Conservation (phyloP, 2,797 vertebrate species). For the Chrysolophus pictus region DNA sequence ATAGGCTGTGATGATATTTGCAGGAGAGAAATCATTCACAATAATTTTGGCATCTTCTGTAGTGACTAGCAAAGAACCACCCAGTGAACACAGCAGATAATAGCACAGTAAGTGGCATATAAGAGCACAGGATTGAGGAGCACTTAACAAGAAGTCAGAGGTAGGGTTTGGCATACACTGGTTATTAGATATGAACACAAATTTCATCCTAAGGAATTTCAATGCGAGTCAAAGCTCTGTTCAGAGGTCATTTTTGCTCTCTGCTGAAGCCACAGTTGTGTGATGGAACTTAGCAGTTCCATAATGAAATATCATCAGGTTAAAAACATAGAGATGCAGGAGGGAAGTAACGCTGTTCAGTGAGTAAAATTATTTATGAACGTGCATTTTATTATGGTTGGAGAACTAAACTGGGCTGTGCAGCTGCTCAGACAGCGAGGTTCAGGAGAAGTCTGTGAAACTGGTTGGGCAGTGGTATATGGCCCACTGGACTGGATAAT, state of each 20-base stretch:
- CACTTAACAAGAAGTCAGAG: slow-evolving; percentile 16
- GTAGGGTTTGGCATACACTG: not conserved
- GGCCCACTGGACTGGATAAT: not conserved
- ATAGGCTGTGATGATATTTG: slow-evolving; percentile 61
- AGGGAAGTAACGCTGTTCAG: not conserved
- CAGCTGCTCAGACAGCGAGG: not conserved
- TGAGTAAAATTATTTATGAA: not conserved
- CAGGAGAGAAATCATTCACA: slow-evolving; percentile 49
- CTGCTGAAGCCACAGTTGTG: not conserved
- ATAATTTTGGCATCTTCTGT: slow-evolving; percentile 45
- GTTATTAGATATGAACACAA: not conserved
- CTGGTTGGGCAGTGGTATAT: not conserved
- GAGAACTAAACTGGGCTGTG: not conserved
- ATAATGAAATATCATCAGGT: not conserved
- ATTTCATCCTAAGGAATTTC: slow-evolving; percentile 5
- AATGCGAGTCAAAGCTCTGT: slow-evolving; percentile 10
- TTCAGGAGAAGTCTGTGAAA: not conserved
- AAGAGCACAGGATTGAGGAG: not conserved
- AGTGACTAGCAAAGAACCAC: slow-evolving; percentile 16
- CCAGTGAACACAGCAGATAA: not conserved
- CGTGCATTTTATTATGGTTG: not conserved
- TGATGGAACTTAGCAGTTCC: not conserved
- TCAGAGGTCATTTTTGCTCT: slow-evolving; percentile 12
- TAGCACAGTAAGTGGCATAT: slow-evolving; percentile 1
- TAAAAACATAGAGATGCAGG: not conserved